Base-by-base conservation (phyloP, 2,888 invertebrate genomes). In the Drosophila affinis region DNA sequence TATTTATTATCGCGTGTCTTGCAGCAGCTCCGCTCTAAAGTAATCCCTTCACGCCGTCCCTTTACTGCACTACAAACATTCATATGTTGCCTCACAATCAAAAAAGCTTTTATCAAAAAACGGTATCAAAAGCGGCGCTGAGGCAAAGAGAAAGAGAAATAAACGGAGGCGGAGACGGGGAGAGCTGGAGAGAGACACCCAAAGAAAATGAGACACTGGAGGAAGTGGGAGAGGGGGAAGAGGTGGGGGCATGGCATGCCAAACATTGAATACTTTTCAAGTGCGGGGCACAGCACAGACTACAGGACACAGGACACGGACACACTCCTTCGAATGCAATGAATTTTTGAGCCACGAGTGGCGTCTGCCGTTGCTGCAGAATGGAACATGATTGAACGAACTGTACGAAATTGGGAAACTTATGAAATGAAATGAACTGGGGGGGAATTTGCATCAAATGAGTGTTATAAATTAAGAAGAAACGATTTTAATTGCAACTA, bases 291-390 rank as follows among this genome's bases (percentile, higher is more conserved):
- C 14, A 14, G 21, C 3, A 14, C 2, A 10, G 39, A 5, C 18
- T 18, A 39, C 39, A 39, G 5, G 39, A 14, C 14, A 14, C 6
- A 6, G 39, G 3, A 39, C 34, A 14, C 14, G 34, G 34, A 14
- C 39, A 39, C 14, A 39, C 39, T 39, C 39, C 51, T 32, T 9
- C n/a, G 44, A 49, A 51, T 51, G 51, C 67, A 68, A 56, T 68
- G 67, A 68, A 67, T 67, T 57, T 68, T 67, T 68, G n/a, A n/a
- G 7, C n/a, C n/a, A n/a, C n/a, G 39, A 39, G 39, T 39, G 39
- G 39, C n/a, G 39, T 39, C 39, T 39, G 39, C 7, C n/a, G 39
- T 0, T n/a, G 39, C 14, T 39, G 14, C 39, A n/a, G 39, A 14
- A 7, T n/a, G 39, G 7, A 39, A n/a, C 7, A 39, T 39, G 39